Base-by-base conservation (phyloP, 1,140 invertebrate species). In the Homalodisca vitripennis region DNA sequence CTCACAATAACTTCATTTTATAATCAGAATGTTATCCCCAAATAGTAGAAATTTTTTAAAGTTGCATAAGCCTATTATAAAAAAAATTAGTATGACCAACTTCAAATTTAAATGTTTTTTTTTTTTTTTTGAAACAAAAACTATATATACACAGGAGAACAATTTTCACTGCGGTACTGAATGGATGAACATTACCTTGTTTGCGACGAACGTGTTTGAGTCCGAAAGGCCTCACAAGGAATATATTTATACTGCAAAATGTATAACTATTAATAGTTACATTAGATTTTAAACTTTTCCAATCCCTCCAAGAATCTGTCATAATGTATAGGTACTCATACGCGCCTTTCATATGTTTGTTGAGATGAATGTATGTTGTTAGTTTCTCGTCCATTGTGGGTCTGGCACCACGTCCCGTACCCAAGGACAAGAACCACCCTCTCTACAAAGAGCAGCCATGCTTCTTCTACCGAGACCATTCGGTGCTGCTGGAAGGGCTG, bases 401-500 rank as follows among this genome's bases (percentile, higher is more conserved):
- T 27, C 27, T 60, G 14, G 55, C 55, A 27, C 55, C 55, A 22
- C 14, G 3, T 2, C 34, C 30, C 10, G 29, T 34, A 32, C 74
- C 75, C 14, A 72, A 81, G 24, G 82, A 90, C 76, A 70, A 83
- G 41, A 83, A 78, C 24, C 86, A 91, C 80, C 86, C 87, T 10
- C 79, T 88, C 63, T 90, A 85, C 81, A 84, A 92, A 72, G 79
- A 85, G 31, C 80, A 74, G 66, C 78, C 81, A 6, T 87, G 88
- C 74, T 82, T 87, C 30, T 79, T 82, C 0, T 85, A 86, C 73
- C 81, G 81, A 68, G 83, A 88, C 70, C 78, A 81, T 68, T 87
- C 85, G 81, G 84, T 91, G 24, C 78, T 93, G 2, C 74, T 92
- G 51, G 85, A 88, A 78, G 92, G 92, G 13, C 72, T 91, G 31